Evolutionary conservation across 1,140 invertebrate genomes (phyloP).

Genomic region (Caenorhabditis briggsae): DNA sequence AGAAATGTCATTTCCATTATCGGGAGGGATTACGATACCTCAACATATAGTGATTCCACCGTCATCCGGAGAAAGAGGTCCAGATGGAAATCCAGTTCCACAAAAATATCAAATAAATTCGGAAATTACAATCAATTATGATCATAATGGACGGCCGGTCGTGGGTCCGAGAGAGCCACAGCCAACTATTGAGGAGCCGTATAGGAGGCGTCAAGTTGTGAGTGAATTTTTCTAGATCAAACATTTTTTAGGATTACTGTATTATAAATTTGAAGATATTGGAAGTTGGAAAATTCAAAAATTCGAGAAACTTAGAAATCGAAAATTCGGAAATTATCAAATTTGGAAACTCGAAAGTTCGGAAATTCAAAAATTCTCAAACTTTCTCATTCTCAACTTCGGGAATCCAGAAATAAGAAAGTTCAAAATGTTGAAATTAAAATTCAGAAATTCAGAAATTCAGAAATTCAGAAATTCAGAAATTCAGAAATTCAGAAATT

Average conservation of each 20-base stretch:
- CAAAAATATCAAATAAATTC: constrained; percentile 68
- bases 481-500: no score
- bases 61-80: constrained; percentile 65
- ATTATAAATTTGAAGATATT: no score
- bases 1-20: constrained; percentile 54
- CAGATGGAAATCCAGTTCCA: constrained; percentile 64
- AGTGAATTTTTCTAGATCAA: background rate
- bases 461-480: no score
- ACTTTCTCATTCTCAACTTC: no score
- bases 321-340: no score
- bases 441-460: no score
- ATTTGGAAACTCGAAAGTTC: background rate
- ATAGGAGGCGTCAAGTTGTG: constrained; percentile 47
- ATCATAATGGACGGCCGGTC: constrained; percentile 53
- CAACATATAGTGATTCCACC: constrained; percentile 70
- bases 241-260: no score
- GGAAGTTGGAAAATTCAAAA: no score
- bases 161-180: background rate
- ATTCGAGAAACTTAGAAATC: background rate
- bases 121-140: constrained; percentile 69
- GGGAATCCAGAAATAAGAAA: no score
- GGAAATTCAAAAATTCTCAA: no score
- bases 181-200: constrained; percentile 26
- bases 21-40: constrained; percentile 65
- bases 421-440: no score